Evolutionary conservation across 2,888 invertebrate species (phyloP).

Genomic region (Hydrotaea diabolus): DNA sequence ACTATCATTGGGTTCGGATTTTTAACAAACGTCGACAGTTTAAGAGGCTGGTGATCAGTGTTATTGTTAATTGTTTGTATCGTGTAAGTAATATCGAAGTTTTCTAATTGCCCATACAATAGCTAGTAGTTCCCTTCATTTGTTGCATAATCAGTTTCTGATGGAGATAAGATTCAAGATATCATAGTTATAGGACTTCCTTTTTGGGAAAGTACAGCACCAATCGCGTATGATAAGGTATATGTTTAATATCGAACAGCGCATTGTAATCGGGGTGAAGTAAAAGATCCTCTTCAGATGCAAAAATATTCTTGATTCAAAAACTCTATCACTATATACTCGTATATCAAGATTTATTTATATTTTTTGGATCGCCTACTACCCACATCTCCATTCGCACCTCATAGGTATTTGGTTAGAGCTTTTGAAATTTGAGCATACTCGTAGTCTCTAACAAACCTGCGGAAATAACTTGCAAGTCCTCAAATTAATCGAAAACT

Average conservation of each 20-base stretch:
- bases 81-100: conserved; percentile 38
- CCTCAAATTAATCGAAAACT: conserved; percentile 46
- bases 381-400: conserved; percentile 56
- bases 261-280: no score
- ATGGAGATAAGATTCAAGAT: no score
- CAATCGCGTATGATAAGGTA: no score
- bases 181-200: no score
- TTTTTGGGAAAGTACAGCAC: no score
- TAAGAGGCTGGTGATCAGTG: conserved; percentile 41
- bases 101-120: conserved; percentile 40
- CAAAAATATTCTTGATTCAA: no score
- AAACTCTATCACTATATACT: no score
- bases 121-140: no score
- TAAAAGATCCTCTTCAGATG: no score
- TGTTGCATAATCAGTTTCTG: no score
- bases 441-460: conserved; percentile 47
- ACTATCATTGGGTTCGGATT: conserved; percentile 30
- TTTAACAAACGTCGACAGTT: conserved; percentile 7
- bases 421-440: conserved; percentile 41
- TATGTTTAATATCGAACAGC: no score
- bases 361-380: conserved; percentile 40
- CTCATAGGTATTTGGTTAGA: conserved; percentile 51
- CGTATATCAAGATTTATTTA: not conserved
- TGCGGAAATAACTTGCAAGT: conserved; percentile 41
- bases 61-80: conserved; percentile 35